Base-by-base conservation (phyloP, 1,140 invertebrate genomes). In the Cydia splendana region DNA sequence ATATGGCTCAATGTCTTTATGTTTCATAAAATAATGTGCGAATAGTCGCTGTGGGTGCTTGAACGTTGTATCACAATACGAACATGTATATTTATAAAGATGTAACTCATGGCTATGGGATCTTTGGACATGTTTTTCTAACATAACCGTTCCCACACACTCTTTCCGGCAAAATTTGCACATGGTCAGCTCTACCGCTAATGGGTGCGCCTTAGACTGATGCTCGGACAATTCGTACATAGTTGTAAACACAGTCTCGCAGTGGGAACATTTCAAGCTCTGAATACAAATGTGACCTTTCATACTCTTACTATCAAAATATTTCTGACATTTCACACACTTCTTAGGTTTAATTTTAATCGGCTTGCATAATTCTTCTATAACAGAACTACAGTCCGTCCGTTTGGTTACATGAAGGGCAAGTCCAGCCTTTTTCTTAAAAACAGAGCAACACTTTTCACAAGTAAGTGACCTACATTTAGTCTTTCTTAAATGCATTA, bases 1-100 rank as follows among this genome's bases (percentile, higher is more conserved):
- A 65, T 89, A 93, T 0, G 90, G 90, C 6, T 87, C 45, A 7
- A 93, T 76, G 1, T 88, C 82, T 75, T 83, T 90, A 20, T 93
- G 91, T 5, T 79, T 86, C 2, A 81, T 81, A 13, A 80, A 88
- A 74, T 84, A 93, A 75, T 93, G 91, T 1, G 78, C 85, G 62
- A 93, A 93, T 2, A 93, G 53, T 1, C 83, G 82, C 51, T 87
- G 86, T 1, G 91, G 91, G 83, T 92, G 91, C 10, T 85, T 87
- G 30, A 87, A 93, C 4, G 82, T 28, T 4, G 76, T 76, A 5
- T 89, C 77, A 42, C 91, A 93, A n/a, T 86, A 73, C 0, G 81
- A 71, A 76, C 91, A 93, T 24, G 75, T 73, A 51, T 93, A 93
- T 84, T 91, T 93, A 69, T 90, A 93, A 0, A 89, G 74, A 69